Percentiles rank a stretch among this genome's conserved stretches.
Conservation (phyloP, 2,113 vertebrate species). For the Ranitomeya imitator region DNA sequence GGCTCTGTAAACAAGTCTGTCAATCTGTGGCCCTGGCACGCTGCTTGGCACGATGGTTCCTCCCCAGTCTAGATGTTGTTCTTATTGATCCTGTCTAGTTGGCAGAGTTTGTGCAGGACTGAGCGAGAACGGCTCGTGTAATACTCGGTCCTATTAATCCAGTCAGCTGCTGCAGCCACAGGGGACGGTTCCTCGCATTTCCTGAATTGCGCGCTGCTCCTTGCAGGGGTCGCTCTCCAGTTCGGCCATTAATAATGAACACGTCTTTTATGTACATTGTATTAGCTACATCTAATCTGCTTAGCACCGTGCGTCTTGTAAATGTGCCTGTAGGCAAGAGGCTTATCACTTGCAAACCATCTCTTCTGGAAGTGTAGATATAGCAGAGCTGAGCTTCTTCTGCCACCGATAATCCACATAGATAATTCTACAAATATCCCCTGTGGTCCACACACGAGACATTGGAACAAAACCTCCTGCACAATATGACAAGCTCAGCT, state of each 20-base stretch:
- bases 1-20: constrained; percentile 18
- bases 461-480: background rate
- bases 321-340: background rate
- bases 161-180: background rate
- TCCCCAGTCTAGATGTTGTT: constrained; percentile 1
- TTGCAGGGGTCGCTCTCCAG: background rate
- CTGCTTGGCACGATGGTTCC: background rate
- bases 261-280: background rate
- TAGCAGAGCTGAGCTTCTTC: background rate
- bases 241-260: background rate
- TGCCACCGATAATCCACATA: no score
- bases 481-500: no score
- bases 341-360: background rate
- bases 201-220: background rate
- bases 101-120: background rate
- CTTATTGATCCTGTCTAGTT: constrained; percentile 11
- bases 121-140: background rate
- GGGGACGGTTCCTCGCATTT: background rate
- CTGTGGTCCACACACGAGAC: background rate
- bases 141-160: background rate
- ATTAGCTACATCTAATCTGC: background rate
- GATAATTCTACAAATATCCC: background rate
- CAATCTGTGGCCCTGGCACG: background rate
- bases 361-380: background rate
- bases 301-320: background rate